Percentiles rank a stretch among this genome's conserved stretches.
Conservation (phyloP, 2,113 vertebrate species). For the Rhombomys opimus region DNA sequence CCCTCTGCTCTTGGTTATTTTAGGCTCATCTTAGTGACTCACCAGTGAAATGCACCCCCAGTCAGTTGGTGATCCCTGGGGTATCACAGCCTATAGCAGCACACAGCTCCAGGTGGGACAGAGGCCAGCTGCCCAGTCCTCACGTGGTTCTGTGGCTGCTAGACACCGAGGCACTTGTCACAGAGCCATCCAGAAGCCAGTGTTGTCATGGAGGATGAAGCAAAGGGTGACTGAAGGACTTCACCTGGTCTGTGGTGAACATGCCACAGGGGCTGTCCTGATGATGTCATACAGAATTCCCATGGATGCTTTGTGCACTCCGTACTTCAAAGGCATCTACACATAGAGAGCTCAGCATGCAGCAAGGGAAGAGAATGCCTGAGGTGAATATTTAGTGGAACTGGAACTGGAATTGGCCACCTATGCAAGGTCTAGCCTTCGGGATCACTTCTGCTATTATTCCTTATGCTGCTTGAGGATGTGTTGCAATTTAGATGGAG, state of each 20-base stretch:
- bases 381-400: background rate
- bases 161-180: background rate
- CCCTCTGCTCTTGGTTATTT: background rate
- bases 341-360: no score
- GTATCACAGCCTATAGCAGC: accelerated
- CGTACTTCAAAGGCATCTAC: background rate
- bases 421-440: background rate
- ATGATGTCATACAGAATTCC: background rate
- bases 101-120: background rate
- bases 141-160: no score
- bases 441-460: background rate
- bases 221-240: background rate
- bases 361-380: background rate
- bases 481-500: background rate
- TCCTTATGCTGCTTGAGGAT: no score
- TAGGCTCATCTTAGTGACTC: background rate
- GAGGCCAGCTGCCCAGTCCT: background rate
- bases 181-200: background rate
- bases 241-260: no score
- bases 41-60: background rate
- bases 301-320: background rate
- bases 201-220: background rate
- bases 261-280: background rate
- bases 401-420: background rate
- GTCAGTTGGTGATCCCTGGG: background rate